These are phyloP conservation scores for Oncorhynchus gorbuscha DNA, from an alignment of 2,113 vertebrate species.

Conservation along the genomic window DNA sequence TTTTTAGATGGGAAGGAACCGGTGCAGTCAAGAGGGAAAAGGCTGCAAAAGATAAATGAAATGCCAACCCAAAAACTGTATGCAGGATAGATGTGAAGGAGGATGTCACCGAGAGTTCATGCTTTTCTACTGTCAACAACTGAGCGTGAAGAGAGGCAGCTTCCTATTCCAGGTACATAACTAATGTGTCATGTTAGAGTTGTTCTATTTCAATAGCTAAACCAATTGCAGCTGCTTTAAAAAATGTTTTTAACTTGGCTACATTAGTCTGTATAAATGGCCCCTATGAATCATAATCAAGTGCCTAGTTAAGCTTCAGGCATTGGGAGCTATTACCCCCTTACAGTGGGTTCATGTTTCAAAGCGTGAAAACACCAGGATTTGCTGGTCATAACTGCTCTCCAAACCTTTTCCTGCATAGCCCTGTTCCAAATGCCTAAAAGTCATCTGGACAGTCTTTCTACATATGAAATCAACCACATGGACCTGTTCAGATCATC, in stretches of 20 bases:
- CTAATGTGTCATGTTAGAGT: too few relatives aligned
- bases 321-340: slow-evolving; percentile 7
- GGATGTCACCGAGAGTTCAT: too few relatives aligned
- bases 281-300: slow-evolving; percentile 2
- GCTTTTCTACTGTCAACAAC: too few relatives aligned
- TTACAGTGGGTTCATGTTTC: background rate
- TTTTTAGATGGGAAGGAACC: too few relatives aligned
- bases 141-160: too few relatives aligned
- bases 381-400: background rate
- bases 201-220: too few relatives aligned
- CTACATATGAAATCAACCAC: background rate
- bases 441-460: background rate
- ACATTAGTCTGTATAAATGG: background rate
- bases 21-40: too few relatives aligned
- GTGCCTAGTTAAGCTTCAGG: background rate
- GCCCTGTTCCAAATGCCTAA: background rate
- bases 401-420: background rate
- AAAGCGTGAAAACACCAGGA: background rate
- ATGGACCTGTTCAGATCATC: background rate
- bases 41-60: too few relatives aligned
- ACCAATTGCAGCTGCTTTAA: background rate
- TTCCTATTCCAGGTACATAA: too few relatives aligned
- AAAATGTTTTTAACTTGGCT: background rate
- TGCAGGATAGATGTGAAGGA: too few relatives aligned
- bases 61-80: too few relatives aligned